Evolutionary conservation across 2,113 vertebrate genomes (phyloP).

Genomic region (Cyphomyrus discorhynchus): DNA sequence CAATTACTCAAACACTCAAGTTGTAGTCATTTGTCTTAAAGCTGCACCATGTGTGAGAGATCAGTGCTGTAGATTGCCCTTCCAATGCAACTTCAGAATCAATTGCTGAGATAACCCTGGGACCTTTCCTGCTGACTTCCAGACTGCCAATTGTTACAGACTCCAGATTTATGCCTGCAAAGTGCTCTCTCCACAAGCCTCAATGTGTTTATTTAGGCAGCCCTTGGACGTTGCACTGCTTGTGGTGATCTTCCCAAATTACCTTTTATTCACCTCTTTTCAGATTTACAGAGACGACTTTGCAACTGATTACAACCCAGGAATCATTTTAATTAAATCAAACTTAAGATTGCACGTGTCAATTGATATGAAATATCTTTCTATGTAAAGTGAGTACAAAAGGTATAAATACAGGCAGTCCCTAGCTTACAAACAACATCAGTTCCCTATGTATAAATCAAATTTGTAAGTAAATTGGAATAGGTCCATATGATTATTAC

Average conservation of each 20-base stretch:
- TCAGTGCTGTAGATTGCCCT: not conserved
- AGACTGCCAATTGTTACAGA: not conserved
- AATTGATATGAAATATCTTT: not conserved
- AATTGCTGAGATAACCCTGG: constrained; percentile 20
- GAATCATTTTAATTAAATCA: not conserved
- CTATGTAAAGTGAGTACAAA: not conserved
- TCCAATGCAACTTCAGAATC: constrained; percentile 17
- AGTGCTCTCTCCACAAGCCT: constrained; percentile 16
- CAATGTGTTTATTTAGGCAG: constrained; percentile 31
- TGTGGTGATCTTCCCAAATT: constrained; percentile 20
- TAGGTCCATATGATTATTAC: not conserved
- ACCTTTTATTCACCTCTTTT: not conserved
- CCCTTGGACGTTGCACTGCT: constrained; percentile 3
- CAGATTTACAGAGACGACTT: not conserved
- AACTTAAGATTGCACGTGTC: not conserved
- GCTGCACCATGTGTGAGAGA: not conserved
- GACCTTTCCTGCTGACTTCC: not conserved
- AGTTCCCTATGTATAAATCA: not conserved
- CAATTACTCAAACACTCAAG: constrained; percentile 25
- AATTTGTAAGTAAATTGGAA: too few species aligned
- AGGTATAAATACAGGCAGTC: not conserved
- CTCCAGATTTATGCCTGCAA: constrained; percentile 16
- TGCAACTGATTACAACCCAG: not conserved
- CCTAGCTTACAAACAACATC: not conserved
- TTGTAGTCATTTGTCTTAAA: constrained; percentile 17